Conservation (phyloP, 2,113 vertebrate genomes). For the Ascaphus truei region DNA sequence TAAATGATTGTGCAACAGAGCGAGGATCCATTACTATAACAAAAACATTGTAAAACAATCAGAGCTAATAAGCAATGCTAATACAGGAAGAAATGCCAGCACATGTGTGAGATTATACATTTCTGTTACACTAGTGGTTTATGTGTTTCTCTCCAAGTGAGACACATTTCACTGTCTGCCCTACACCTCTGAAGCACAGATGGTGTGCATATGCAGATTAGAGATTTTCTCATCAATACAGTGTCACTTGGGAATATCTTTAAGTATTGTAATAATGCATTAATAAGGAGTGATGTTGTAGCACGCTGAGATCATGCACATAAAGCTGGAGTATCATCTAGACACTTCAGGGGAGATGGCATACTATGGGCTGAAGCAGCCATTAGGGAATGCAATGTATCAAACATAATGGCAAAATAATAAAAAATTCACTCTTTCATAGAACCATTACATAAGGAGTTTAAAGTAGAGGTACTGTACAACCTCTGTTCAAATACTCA, state of each 20-base stretch:
- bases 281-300: conserved; percentile 73
- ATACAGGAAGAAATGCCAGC: not conserved
- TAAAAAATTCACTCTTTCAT: conserved; percentile 70
- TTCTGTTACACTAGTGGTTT: conserved; percentile 53
- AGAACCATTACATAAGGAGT: conserved; percentile 71
- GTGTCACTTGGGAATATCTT: conserved; percentile 77
- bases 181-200: conserved; percentile 71
- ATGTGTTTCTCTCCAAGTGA: conserved; percentile 53
- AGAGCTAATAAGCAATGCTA: not conserved
- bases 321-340: conserved; percentile 70
- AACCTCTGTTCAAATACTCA: conserved; percentile 52
- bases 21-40: not conserved
- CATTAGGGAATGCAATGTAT: conserved; percentile 67
- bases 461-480: conserved; percentile 59
- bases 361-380: conserved; percentile 60
- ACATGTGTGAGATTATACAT: conserved; percentile 4
- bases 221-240: conserved; percentile 82
- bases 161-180: conserved; percentile 63
- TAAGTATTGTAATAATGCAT: conserved; percentile 77
- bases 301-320: conserved; percentile 78
- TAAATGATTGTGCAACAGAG: not conserved
- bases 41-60: not conserved
- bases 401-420: conserved; percentile 69
- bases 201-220: conserved; percentile 82
- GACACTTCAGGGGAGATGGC: conserved; percentile 71